A percentile compares a stretch with the other conserved stretches of the same genome.
Conservation (phyloP, 1,140 invertebrate genomes). For the Chrysomallon squamiferum region DNA sequence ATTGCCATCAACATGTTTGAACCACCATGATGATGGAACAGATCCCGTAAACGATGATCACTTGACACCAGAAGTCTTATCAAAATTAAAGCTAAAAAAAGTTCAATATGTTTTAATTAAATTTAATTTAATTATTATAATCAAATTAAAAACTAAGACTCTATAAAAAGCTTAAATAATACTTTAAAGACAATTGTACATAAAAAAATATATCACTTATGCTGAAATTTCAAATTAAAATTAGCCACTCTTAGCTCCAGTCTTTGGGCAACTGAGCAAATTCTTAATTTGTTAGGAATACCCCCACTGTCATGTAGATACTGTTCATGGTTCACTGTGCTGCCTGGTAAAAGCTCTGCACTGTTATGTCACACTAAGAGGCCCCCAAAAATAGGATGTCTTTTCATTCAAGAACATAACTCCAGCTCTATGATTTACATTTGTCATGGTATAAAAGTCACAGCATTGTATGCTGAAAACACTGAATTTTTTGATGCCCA, state of each 20-base stretch:
- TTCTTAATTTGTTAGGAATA: too few species aligned
- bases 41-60: constrained; percentile 25
- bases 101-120: background rate
- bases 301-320: too few species aligned
- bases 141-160: background rate
- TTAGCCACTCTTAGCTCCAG: background rate
- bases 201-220: background rate
- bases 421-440: too few species aligned
- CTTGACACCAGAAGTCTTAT: constrained; percentile 29
- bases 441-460: too few species aligned
- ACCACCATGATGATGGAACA: constrained; percentile 34
- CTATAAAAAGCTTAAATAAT: background rate
- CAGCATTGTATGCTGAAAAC: too few species aligned
- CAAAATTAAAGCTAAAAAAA: constrained; percentile 27
- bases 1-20: constrained; percentile 27
- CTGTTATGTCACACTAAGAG: too few species aligned
- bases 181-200: background rate
- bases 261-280: too few species aligned
- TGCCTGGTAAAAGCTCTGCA: too few species aligned
- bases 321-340: too few species aligned
- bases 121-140: background rate
- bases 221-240: background rate
- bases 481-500: too few species aligned
- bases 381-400: too few species aligned
- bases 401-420: too few species aligned